These are phyloP conservation scores for Blastobasis lacticolella DNA, from an alignment of 2,888 invertebrate species.

Conservation along the genomic window DNA sequence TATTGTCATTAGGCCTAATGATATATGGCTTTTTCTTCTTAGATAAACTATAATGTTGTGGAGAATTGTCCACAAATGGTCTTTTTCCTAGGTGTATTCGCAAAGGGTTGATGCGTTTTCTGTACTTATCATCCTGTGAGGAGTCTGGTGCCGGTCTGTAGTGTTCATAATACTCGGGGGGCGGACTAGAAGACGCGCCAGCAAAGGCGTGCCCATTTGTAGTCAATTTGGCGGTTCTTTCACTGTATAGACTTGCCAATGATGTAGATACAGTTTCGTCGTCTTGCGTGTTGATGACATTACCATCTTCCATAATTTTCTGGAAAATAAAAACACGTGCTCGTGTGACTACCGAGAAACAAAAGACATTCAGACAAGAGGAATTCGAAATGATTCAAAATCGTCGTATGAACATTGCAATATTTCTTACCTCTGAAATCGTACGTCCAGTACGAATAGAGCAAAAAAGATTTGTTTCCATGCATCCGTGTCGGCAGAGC, in stretches of 20 bases:
- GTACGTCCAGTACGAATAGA: conserved; percentile 71
- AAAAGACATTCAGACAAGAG: conserved; percentile 67
- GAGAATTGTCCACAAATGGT: conserved; percentile 64
- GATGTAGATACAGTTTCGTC: conserved; percentile 51
- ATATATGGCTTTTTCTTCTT: conserved; percentile 51
- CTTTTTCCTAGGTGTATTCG: conserved; percentile 65
- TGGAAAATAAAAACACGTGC: conserved; percentile 63
- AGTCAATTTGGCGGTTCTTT: conserved; percentile 51
- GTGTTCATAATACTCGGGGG: conserved; percentile 29
- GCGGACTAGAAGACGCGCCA: conserved; percentile 37
- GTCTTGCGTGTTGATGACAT: conserved; percentile 57
- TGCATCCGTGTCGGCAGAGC: conserved; percentile 63
- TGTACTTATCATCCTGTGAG: conserved; percentile 44
- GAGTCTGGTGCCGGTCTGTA: conserved; percentile 37
- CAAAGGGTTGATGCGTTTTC: conserved; percentile 61
- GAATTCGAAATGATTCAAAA: conserved; percentile 59
- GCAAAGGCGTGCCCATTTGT: conserved; percentile 56
- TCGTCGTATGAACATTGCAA: conserved; percentile 40
- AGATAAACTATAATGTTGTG: conserved; percentile 42
- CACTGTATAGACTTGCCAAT: conserved; percentile 49
- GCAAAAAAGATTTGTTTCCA: conserved; percentile 65
- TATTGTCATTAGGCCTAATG: conserved; percentile 46
- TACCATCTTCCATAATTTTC: conserved; percentile 76
- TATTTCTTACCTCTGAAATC: conserved; percentile 62
- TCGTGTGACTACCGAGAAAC: conserved; percentile 55